phyloP scores from a whole-genome alignment of 2,888 invertebrate species.

The Aspidapion aeneum region DNA sequence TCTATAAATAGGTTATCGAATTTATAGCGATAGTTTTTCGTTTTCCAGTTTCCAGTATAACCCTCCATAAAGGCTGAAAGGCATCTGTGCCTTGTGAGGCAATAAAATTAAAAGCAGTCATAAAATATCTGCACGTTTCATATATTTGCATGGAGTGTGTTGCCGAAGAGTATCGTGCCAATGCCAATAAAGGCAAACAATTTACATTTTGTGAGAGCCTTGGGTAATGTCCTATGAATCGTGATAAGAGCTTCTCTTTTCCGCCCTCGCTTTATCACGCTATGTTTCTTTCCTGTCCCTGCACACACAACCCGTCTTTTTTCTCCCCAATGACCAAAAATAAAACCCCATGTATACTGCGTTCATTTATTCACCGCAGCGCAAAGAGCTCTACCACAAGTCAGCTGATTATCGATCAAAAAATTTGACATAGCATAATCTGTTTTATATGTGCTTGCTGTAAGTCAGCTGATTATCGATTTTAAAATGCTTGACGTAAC shows the following conservation, averaged over 20 bases:
- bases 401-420: too few species aligned
- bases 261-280: constrained; percentile 22
- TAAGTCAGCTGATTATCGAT: too few species aligned
- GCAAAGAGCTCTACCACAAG: too few species aligned
- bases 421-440: too few species aligned
- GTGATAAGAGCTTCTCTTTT: constrained; percentile 42
- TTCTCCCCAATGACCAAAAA: not conserved
- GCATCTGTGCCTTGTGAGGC: constrained; percentile 13
- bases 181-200: constrained; percentile 43
- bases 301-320: not conserved
- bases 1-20: not conserved
- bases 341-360: too few species aligned
- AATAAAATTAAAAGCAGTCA: constrained; percentile 23
- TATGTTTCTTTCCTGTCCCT: constrained; percentile 1
- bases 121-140: constrained; percentile 23
- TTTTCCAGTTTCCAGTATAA: not conserved
- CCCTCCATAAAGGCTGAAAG: constrained; percentile 7
- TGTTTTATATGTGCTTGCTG: too few species aligned
- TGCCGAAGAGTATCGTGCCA: constrained; percentile 34
- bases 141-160: constrained; percentile 23
- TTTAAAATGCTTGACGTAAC: too few species aligned
- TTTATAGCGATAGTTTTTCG: constrained; percentile 1
- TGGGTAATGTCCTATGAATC: constrained; percentile 47
- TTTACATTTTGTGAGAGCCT: constrained; percentile 46
- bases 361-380: too few species aligned